Base-by-base conservation (phyloP, 2,888 invertebrate species). In the Drosophila affinis region DNA sequence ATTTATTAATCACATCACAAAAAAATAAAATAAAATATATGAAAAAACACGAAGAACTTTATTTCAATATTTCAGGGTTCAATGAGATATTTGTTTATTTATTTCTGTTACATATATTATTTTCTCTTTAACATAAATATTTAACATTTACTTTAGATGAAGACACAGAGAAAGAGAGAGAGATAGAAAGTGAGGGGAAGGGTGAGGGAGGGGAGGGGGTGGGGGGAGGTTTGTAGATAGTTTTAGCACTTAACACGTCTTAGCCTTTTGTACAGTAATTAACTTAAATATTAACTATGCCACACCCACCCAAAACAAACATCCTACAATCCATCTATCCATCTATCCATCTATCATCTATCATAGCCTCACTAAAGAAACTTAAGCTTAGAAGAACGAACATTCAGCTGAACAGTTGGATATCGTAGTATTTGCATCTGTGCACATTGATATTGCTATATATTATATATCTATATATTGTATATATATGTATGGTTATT, bases 11-110 rank as follows among this genome's bases (percentile, higher is more conserved):
- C 48, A 6, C 6, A 45, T n/a, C 48, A 6, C 6, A 39, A 9
- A 69, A 69, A 27, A 58, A 70, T 9, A 34, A 14, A 4, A 18
- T 12, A 56, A 29, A 6, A 17, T 6, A 9, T 21, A 9, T 12
- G 9, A 10, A 3, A 9, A 59, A 9, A 3, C 3, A 6, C 12
- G 18, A 6, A 7, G 1, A 12, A 10, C 0, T 56, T n/a, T n/a
- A 24, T 45, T 18, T 53, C 0, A 7, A 3, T 2, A n/a, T 27
- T 18, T 83, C 75, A 70, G 85, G 85, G 89, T 77, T 87, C 73
- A 86, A 86, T 78, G 57, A 80, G 76, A 86, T 86, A 82, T 76
- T 81, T 76, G 29, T 29, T 77, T 68, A 75, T 79, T 54, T 60
- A 48, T 46, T 57, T 74, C 51, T 67, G 34, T 74, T 72, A 62